Conservation (phyloP, 2,888 invertebrate species). For the Trachelus stipa region DNA sequence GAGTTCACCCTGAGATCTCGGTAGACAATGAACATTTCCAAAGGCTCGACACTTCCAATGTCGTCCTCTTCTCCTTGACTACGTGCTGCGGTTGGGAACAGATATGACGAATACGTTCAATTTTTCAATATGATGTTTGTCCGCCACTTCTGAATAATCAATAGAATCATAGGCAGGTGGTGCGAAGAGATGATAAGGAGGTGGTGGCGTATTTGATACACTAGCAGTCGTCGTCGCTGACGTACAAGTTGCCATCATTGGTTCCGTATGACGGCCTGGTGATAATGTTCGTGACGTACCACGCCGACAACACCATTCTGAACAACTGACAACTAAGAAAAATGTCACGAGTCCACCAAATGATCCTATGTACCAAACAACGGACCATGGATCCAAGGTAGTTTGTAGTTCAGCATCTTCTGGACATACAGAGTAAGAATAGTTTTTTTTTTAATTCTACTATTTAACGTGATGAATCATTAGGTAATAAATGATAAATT, state of each 20-base stretch:
- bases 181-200: constrained; percentile 71
- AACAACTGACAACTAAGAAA: constrained; percentile 71
- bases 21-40: background rate
- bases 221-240: constrained; percentile 27
- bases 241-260: constrained; percentile 14
- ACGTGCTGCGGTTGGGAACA: constrained; percentile 59
- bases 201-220: constrained; percentile 67
- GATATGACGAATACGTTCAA: constrained; percentile 69
- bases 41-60: constrained; percentile 11
- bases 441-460: background rate
- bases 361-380: constrained; percentile 72
- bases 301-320: constrained; percentile 70
- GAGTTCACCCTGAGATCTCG: background rate
- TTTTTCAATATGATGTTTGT: constrained; percentile 58
- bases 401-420: constrained; percentile 48
- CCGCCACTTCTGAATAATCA: constrained; percentile 63
- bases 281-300: constrained; percentile 53
- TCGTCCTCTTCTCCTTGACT: constrained; percentile 9
- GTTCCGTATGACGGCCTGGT: constrained; percentile 21
- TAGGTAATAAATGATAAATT: background rate
- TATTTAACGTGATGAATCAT: background rate
- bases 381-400: constrained; percentile 69
- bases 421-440: constrained; percentile 27
- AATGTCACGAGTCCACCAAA: constrained; percentile 71
- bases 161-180: constrained; percentile 71